These are phyloP conservation scores for Ibidorhyncha struthersii DNA, from an alignment of 2,113 vertebrate species.

Conservation along the genomic window DNA sequence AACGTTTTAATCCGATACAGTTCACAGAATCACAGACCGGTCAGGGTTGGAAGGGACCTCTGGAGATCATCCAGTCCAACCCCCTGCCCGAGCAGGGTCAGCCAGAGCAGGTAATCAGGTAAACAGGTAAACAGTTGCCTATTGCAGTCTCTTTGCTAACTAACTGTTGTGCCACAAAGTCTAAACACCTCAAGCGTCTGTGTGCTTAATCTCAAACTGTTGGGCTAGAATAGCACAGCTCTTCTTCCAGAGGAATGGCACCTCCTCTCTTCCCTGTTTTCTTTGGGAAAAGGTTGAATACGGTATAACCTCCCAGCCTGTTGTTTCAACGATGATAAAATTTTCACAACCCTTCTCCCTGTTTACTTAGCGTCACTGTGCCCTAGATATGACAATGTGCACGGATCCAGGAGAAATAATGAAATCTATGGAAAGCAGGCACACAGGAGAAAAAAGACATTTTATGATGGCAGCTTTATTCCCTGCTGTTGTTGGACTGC, in stretches of 20 bases:
- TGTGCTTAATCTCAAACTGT: neutral
- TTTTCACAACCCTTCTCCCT: constrained; percentile 23
- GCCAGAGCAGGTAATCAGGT: too few relatives aligned
- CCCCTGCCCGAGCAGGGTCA: too few relatives aligned
- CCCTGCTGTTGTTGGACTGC: constrained; percentile 47
- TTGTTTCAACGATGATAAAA: constrained; percentile 39
- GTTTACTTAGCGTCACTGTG: constrained; percentile 29
- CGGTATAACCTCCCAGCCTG: neutral
- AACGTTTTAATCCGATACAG: neutral
- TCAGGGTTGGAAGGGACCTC: too few relatives aligned
- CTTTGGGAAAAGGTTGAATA: neutral
- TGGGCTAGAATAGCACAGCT: neutral
- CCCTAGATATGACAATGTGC: constrained; percentile 57
- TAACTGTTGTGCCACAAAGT: neutral
- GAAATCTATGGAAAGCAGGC: constrained; percentile 49
- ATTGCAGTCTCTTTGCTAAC: neutral
- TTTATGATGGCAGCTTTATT: constrained; percentile 58
- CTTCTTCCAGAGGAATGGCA: neutral
- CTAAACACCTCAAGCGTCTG: neutral
- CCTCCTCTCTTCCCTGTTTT: neutral
- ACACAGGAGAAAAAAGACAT: constrained; percentile 24
- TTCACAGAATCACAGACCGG: too few relatives aligned
- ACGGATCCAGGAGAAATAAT: constrained; percentile 53
- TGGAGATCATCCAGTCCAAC: too few relatives aligned
- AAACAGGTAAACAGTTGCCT: neutral